These are phyloP conservation scores for Halcyon senegalensis DNA, from an alignment of 2,113 vertebrate species.

Conservation along the genomic window DNA sequence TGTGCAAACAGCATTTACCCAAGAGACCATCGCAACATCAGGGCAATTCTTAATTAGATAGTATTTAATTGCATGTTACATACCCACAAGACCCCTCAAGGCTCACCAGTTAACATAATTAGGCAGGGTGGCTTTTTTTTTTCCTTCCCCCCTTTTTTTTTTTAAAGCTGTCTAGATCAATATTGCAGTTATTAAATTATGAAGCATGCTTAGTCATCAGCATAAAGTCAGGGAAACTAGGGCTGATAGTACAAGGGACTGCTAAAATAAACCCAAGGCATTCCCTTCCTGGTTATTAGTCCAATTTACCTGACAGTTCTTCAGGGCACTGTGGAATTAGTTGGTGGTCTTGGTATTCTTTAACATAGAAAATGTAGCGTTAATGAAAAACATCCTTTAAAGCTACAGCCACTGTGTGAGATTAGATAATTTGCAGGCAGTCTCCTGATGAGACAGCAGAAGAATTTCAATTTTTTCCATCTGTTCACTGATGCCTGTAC, in stretches of 20 bases:
- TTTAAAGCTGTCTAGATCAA: slow-evolving; percentile 34
- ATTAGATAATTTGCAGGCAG: slow-evolving; percentile 14
- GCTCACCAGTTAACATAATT: slow-evolving; percentile 44
- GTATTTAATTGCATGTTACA: slow-evolving; percentile 54
- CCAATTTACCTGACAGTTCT: slow-evolving; percentile 14
- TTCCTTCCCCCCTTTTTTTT: neutral
- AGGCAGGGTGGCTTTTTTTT: neutral
- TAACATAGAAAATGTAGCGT: neutral
- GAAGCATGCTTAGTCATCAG: neutral
- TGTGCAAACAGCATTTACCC: slow-evolving; percentile 31
- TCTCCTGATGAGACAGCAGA: neutral
- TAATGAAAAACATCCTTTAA: neutral
- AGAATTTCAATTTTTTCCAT: neutral
- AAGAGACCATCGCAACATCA: slow-evolving; percentile 21
- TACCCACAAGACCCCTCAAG: slow-evolving; percentile 9
- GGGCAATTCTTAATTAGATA: slow-evolving; percentile 55
- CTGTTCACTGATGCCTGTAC: neutral
- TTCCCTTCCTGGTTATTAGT: neutral
- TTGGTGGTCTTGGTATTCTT: neutral
- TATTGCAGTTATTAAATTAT: slow-evolving; percentile 43
- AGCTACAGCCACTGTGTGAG: neutral
- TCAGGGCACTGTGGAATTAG: neutral
- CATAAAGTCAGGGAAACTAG: neutral
- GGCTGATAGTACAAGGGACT: neutral
- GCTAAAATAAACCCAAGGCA: neutral